Conservation (phyloP, 2,113 vertebrate species). For the Corydoras maculifer region DNA sequence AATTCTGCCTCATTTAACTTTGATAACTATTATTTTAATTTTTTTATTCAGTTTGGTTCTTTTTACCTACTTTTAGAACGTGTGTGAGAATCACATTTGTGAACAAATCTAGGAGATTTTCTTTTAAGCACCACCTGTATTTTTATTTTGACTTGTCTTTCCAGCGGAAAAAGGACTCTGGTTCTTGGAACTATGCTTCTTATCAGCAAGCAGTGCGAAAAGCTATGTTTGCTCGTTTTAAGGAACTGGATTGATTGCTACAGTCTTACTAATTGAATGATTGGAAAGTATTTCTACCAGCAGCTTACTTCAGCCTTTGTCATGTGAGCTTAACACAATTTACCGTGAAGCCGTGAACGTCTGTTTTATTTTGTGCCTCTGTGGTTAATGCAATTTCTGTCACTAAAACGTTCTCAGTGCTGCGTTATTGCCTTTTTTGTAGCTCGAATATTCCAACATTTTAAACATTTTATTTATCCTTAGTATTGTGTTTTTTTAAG, state of each 20-base stretch:
- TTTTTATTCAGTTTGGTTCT: too few relatives aligned
- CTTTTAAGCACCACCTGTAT: too few relatives aligned
- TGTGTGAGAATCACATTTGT: too few relatives aligned
- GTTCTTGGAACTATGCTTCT: constrained; percentile 72
- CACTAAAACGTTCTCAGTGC: constrained; percentile 29
- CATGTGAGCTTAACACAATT: constrained; percentile 22
- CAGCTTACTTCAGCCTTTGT: constrained; percentile 27
- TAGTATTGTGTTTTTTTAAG: constrained; percentile 39
- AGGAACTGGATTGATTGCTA: constrained; percentile 81
- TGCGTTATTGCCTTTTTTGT: constrained; percentile 46
- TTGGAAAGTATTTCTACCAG: constrained; percentile 10
- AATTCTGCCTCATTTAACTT: too few relatives aligned
- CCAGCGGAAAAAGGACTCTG: constrained; percentile 75
- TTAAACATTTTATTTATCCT: constrained; percentile 41
- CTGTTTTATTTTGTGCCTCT: neutral
- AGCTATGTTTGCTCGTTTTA: constrained; percentile 95
- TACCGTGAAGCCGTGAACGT: constrained; percentile 11
- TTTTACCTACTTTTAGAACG: too few relatives aligned
- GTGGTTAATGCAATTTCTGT: constrained; percentile 12
- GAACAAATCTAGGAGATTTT: too few relatives aligned
- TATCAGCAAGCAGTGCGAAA: constrained; percentile 90
- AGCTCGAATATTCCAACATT: constrained; percentile 37
- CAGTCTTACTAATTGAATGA: neutral
- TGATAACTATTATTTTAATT: too few relatives aligned
- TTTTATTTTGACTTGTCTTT: constrained; percentile 30